A percentile compares a stretch with the other conserved stretches of the same genome.
Conservation (phyloP, 2,113 vertebrate species). For the Camarhynchus parvulus region DNA sequence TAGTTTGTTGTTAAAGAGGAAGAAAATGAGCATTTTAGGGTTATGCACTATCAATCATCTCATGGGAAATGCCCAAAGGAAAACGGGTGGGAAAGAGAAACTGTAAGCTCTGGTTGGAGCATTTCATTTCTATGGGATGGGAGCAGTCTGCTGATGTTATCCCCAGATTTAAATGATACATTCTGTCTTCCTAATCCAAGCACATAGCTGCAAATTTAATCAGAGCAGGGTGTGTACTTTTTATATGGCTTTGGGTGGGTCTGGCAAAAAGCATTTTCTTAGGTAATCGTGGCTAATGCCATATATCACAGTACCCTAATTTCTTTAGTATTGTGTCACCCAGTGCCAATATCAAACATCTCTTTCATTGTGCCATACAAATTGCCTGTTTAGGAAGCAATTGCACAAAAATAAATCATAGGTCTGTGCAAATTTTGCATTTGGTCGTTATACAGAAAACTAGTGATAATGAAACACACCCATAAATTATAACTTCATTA, state of each 20-base stretch:
- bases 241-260: background rate
- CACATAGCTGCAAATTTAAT: conserved; percentile 11
- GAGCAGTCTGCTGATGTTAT: background rate
- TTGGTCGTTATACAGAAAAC: background rate
- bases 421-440: background rate
- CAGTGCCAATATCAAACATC: background rate
- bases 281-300: background rate
- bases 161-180: background rate
- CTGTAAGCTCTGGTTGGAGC: background rate
- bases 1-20: background rate
- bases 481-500: background rate
- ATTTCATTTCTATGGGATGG: background rate
- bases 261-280: background rate
- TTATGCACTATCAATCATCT: background rate
- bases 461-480: background rate
- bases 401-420: background rate
- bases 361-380: background rate
- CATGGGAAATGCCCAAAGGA: background rate
- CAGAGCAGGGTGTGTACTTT: background rate
- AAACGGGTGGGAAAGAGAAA: background rate
- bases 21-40: background rate
- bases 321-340: background rate
- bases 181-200: background rate
- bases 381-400: background rate
- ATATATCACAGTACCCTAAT: background rate